A percentile compares a stretch with the other conserved stretches of the same genome.
Conservation (phyloP, 2,797 vertebrate species). For the Mormyrus hasselquistii region DNA sequence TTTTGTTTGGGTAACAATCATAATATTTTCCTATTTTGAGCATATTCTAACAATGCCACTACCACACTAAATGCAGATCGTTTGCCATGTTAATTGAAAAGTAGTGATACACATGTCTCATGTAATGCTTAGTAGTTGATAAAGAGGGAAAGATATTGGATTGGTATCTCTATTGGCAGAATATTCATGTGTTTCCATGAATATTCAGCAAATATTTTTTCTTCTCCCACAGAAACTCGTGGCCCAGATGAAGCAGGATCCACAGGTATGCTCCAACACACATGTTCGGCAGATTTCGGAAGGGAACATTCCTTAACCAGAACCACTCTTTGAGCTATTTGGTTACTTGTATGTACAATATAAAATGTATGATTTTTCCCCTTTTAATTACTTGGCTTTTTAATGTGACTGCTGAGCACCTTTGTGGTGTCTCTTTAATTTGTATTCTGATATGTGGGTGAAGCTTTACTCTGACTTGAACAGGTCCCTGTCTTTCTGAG, state of each 20-base stretch:
- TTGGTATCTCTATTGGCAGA: background rate
- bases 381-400: background rate
- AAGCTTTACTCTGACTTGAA: background rate
- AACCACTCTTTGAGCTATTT: background rate
- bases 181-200: background rate
- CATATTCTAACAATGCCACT: background rate
- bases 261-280: conserved; percentile 74
- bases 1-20: background rate
- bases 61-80: background rate
- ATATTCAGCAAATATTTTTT: conserved; percentile 24
- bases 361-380: background rate
- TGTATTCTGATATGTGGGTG: background rate
- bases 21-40: background rate
- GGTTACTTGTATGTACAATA: background rate
- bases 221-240: conserved; percentile 84
- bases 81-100: background rate
- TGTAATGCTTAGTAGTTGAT: background rate
- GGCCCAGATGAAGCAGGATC: conserved; percentile 99
- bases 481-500: background rate
- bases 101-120: background rate
- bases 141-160: background rate
- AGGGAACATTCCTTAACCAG: background rate
- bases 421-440: background rate
- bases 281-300: background rate
- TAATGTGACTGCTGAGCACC: background rate